Conservation (phyloP, 2,888 invertebrate genomes). For the Helicoverpa assulta region DNA sequence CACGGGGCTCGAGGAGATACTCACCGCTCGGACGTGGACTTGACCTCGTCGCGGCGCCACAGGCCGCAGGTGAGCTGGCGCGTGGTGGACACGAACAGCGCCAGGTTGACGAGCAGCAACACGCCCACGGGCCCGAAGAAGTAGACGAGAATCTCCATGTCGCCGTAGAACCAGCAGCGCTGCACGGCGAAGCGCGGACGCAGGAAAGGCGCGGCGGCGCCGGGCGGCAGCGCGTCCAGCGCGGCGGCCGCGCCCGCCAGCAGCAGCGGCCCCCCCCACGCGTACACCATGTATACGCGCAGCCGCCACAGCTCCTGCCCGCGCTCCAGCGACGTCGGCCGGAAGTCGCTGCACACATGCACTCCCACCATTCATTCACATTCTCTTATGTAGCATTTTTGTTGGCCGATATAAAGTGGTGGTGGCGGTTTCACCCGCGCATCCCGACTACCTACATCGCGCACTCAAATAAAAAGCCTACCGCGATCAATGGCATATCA, state of each 20-base stretch:
- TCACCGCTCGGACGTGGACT: slow-evolving; percentile 92
- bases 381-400: no score
- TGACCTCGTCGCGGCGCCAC: slow-evolving; percentile 96
- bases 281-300: slow-evolving; percentile 95
- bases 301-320: slow-evolving; percentile 95
- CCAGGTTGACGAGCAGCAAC: slow-evolving; percentile 93
- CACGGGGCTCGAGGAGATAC: slow-evolving; percentile 12
- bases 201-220: slow-evolving; percentile 90
- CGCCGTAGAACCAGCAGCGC: slow-evolving; percentile 96
- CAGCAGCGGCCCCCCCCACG: slow-evolving; percentile 95
- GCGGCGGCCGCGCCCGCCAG: slow-evolving; percentile 94
- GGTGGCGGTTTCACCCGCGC: no score
- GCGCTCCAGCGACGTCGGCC: slow-evolving; percentile 95
- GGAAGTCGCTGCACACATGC: slow-evolving; percentile 92
- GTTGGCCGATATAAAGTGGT: no score
- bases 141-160: slow-evolving; percentile 95
- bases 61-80: slow-evolving; percentile 96
- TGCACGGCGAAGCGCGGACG: slow-evolving; percentile 94
- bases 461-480: no score
- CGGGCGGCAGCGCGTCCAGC: slow-evolving; percentile 92
- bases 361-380: not conserved
- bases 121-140: slow-evolving; percentile 96
- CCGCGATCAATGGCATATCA: no score
- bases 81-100: slow-evolving; percentile 95
- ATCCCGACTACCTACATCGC: no score